These are phyloP conservation scores for Smutsia gigantea DNA, from an alignment of 2,797 vertebrate species.

Conservation along the genomic window DNA sequence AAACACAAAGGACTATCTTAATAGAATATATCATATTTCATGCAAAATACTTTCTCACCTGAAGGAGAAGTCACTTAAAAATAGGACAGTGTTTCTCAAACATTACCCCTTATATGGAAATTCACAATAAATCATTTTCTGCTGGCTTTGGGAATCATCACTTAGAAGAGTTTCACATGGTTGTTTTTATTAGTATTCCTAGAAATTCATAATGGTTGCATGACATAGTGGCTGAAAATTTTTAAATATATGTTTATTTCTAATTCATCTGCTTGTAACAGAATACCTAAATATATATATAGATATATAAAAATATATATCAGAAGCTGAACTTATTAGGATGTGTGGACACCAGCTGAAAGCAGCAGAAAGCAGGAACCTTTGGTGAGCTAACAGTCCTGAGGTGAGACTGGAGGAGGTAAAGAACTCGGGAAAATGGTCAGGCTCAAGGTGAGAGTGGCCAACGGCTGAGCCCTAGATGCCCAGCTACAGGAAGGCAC, in stretches of 20 bases:
- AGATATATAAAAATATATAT: neutral
- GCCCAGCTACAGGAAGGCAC: neutral
- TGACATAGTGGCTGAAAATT: neutral
- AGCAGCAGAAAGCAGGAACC: neutral
- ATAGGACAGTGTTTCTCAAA: neutral
- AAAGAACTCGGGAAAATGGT: neutral
- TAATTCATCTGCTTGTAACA: neutral
- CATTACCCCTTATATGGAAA: neutral
- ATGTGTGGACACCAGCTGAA: neutral
- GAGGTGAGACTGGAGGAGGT: neutral
- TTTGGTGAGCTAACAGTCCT: neutral
- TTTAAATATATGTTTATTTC: neutral
- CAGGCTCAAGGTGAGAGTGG: no score
- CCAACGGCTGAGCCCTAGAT: neutral
- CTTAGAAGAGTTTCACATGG: neutral
- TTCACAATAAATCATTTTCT: conserved; percentile 13
- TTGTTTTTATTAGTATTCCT: neutral
- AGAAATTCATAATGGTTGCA: neutral
- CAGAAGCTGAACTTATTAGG: neutral
- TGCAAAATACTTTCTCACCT: neutral
- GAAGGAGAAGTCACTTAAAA: conserved; percentile 9
- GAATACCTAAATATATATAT: neutral
- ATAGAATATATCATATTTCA: conserved; percentile 16
- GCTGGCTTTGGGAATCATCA: neutral
- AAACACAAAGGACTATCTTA: neutral